Evolutionary conservation across 2,113 vertebrate genomes (phyloP).

Genomic region (Bujurquina vittata): DNA sequence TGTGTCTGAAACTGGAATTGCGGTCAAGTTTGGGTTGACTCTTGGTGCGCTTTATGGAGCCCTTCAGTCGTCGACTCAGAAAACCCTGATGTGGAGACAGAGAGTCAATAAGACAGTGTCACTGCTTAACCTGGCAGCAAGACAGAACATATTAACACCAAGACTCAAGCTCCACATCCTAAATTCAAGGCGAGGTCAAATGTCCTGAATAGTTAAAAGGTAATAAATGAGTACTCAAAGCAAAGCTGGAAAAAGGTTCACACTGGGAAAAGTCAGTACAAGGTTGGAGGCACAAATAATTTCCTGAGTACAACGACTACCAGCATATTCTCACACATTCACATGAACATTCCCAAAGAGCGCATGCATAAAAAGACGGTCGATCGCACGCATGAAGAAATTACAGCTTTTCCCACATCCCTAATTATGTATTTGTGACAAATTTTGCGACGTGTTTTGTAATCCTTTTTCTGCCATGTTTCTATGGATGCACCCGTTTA

Average conservation of each 20-base stretch:
- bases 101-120: slow-evolving; percentile 3
- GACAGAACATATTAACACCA: slow-evolving; percentile 17
- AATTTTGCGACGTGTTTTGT: not conserved
- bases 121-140: slow-evolving; percentile 11
- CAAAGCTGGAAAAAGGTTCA: not conserved
- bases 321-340: not conserved
- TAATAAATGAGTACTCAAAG: slow-evolving; percentile 26
- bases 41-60: slow-evolving; percentile 99
- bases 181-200: not conserved
- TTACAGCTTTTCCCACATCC: not conserved
- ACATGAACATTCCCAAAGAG: not conserved
- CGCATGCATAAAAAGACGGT: not conserved
- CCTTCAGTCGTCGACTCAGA: slow-evolving; percentile 86
- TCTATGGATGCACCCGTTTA: slow-evolving; percentile 19
- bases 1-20: slow-evolving; percentile 99
- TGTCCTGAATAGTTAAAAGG: slow-evolving; percentile 6
- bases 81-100: slow-evolving; percentile 70
- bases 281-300: slow-evolving; percentile 22
- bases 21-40: slow-evolving; percentile 98
- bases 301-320: not conserved
- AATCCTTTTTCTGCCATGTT: slow-evolving; percentile 31
- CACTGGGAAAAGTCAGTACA: not conserved
- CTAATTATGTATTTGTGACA: not conserved
- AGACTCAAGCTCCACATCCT: not conserved
- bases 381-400: not conserved